Base-by-base conservation (phyloP, 1,140 invertebrate species). In the Adoxophyes honmai region DNA sequence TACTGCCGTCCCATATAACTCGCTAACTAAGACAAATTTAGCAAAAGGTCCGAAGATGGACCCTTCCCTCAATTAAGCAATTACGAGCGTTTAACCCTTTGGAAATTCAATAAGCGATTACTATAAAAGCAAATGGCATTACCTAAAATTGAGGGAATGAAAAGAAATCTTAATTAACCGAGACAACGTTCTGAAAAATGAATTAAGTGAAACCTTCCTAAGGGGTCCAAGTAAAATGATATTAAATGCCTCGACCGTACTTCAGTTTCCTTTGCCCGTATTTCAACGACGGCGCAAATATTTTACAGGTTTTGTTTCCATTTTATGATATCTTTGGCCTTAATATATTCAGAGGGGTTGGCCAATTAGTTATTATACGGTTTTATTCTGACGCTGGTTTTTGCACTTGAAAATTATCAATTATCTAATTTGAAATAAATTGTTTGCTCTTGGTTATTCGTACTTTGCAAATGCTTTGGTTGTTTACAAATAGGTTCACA, bases 21-120 rank as follows among this genome's bases (percentile, higher is more conserved):
- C 52, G 55, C 53, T 63, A 62, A 64, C 58, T 63, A 68, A 68
- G 60, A 61, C 55, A 65, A 70, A 70, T 70, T 70, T 62, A 62
- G 62, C 48, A 60, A 62, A 64, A 62, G 68, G 61, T 59, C 54
- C 59, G 42, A 55, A 65, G 55, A 65, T 59, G 54, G 57, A 69
- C 63, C 65, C 52, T 65, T 64, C 60, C 60, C 65, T 63, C 62
- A 71, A 71, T 71, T 71, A 71, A 65, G 57, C 68, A 68, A 68
- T 70, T 67, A 67, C 44, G 55, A 54, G 48, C 52, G 64, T 60
- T 64, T 63, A 61, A 65, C 59, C 64, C 58, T 70, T 62, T 61
- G 39, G 52, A 63, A 64, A 70, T 70, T 64, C 61, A 70, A 70
- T 70, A 64, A 66, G 59, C 48, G 59, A 60, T 59, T 44, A 56